Base-by-base conservation (phyloP, 2,888 invertebrate genomes). In the Aspidapion aeneum region DNA sequence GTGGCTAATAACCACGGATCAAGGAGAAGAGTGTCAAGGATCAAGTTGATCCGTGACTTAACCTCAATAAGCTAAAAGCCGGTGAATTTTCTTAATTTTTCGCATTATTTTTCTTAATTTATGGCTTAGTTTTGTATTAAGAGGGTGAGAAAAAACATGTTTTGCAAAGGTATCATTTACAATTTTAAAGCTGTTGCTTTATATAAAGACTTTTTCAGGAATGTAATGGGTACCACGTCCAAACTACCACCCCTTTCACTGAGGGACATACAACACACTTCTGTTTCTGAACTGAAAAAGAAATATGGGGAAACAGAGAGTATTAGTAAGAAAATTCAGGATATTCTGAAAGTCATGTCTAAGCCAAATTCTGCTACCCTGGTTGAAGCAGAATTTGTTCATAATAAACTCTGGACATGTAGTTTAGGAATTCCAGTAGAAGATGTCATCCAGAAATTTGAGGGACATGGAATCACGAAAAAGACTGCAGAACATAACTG, bases 401-500 rank as follows among this genome's bases (percentile, higher is more conserved):
- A 60, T 21, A 18, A 2, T 16, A 56, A 60, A 50, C 22, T 63
- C 50, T 63, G 60, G 57, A 49, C n/a, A 17, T 63, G 63, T 35
- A 7, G 35, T 35, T 7, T 35, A 35, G 35, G 12, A 7, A 35
- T 35, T 12, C 35, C 35, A 3, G 3, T 7, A 7, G 35, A 35
- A 35, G 12, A 35, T 35, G 35, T 7, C 12, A 7, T 35, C 3
- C 35, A 35, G 12, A 3, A n/a, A 21, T 64, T 64, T 58, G 20
- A 49, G n/a, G 55, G 61, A 19, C 17, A 50, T 21, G 64, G 64
- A 17, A 1, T 58, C 2, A 58, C 61, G 18, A 55, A 61, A 55
- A 48, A 55, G 21, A 61, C 57, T 19, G 57, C 64, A n/a, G 61
- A 64, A 18, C 57, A 58, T 52, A 61, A 61, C 49, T 19, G 58